Evolutionary conservation across 1,140 invertebrate species (phyloP), one percentile per base, ranked within the genome.

Genomic region (Hyles euphorbiae): DNA sequence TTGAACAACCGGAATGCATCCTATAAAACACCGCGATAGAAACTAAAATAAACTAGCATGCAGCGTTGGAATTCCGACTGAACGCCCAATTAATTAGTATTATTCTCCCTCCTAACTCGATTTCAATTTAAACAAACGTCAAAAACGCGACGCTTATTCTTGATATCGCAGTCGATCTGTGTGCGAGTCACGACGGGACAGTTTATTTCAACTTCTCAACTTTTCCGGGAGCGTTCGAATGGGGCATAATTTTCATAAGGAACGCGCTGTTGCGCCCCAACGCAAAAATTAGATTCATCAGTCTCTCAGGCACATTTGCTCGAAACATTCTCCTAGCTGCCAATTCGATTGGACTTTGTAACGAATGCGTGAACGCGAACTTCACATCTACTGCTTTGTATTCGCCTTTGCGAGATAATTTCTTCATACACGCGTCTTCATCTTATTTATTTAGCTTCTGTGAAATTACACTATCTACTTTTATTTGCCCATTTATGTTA

Each of bases 251-350:
- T 83, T 85, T 85, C 81, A 85, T 83, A 83, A 81, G 72, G 64
- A 79, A 76, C 78, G 69, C 78, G 67, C 65, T 67, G 61, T 61
- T 74, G 71, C 68, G 64, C 70, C 58, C 57, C 68, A 63, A 70
- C 70, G 69, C 74, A 82, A 85, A 83, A 87, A 87, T 83, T 86
- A 84, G 81, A 84, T 87, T 85, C 74, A 82, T 83, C 81, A 84
- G 65, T 62, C 69, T 63, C 68, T 60, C 56, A 65, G 72, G 66
- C 67, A 76, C 74, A 77, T 76, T 74, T 74, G 63, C 72, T 70
- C 68, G 72, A 78, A 77, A 81, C 74, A 74, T 74, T 74, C 68
- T 58, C 62, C 51, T 63, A 63, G 67, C 61, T 72, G 61, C 60
- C 63, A 80, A 81, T 81, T 81, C 72, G 66, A 83, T 85, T 82